Evolutionary conservation across 2,888 invertebrate genomes (phyloP).

Genomic region (Euspilapteryx auroguttella): DNA sequence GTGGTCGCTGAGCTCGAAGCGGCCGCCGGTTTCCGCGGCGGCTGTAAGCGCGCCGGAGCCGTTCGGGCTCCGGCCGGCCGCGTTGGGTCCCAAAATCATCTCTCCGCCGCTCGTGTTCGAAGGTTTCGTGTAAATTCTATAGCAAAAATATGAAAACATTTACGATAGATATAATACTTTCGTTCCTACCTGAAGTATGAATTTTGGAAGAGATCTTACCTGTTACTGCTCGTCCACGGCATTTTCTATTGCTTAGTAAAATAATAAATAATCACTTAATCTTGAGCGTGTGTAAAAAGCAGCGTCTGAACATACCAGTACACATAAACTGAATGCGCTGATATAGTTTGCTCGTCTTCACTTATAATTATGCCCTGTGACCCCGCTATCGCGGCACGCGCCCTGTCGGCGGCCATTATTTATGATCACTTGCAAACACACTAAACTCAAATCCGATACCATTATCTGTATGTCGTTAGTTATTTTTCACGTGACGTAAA

Average conservation of each 20-base stretch:
- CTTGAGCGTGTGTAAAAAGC: constrained; percentile 43
- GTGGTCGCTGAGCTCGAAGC: constrained; percentile 65
- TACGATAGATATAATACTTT: no score
- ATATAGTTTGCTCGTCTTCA: constrained; percentile 14
- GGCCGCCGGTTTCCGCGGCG: constrained; percentile 42
- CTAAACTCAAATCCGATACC: no score
- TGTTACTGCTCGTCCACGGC: constrained; percentile 56
- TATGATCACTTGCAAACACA: no score
- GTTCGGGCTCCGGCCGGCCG: constrained; percentile 5
- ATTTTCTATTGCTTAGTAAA: constrained; percentile 16
- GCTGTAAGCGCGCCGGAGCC: constrained; percentile 25
- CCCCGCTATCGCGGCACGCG: constrained; percentile 51
- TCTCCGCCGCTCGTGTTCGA: constrained; percentile 33
- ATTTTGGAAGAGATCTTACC: constrained; percentile 17
- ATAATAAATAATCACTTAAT: constrained; percentile 38
- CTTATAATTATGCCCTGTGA: constrained; percentile 44
- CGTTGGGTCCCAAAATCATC: constrained; percentile 14
- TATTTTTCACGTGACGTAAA: no score
- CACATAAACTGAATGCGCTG: constrained; percentile 22
- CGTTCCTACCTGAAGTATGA: no score
- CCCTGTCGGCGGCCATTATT: constrained; percentile 13
- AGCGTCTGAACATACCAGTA: constrained; percentile 31
- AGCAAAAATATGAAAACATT: constrained; percentile 11
- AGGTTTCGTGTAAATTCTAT: constrained; percentile 52
- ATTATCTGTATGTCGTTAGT: no score